Evolutionary conservation across 2,797 vertebrate species (phyloP).

Genomic region (Hybognathus amarus): DNA sequence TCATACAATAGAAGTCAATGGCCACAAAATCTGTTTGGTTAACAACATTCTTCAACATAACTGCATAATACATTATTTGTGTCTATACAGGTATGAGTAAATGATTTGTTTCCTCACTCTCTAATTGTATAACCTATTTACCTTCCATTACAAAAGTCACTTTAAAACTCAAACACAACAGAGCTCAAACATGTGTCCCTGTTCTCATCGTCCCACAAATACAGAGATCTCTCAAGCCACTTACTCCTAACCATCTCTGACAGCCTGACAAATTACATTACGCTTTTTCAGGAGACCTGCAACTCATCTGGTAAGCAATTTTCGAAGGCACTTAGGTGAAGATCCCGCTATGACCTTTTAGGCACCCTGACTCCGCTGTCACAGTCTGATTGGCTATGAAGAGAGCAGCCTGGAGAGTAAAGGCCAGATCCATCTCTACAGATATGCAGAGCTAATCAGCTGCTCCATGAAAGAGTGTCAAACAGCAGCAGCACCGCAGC

Average conservation of each 20-base stretch:
- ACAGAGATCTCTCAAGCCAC: constrained; percentile 2
- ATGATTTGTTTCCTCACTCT: neutral
- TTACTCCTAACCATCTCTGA: constrained; percentile 42
- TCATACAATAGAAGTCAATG: neutral
- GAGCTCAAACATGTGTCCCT: constrained; percentile 6
- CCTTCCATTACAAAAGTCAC: neutral
- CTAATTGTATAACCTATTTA: neutral
- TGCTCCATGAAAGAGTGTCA: constrained; percentile 6
- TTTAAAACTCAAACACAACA: constrained; percentile 20
- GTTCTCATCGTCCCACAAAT: neutral
- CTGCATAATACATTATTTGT: neutral
- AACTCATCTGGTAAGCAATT: constrained; percentile 50
- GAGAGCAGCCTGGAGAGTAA: constrained; percentile 37
- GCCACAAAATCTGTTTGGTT: neutral
- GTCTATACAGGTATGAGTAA: neutral
- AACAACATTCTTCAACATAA: neutral
- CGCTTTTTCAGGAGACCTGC: constrained; percentile 39
- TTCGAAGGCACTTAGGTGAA: constrained; percentile 47
- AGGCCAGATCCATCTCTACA: constrained; percentile 21
- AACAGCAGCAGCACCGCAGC: constrained; percentile 19
- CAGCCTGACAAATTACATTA: constrained; percentile 58
- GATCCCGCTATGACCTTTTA: constrained; percentile 32
- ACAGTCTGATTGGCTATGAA: constrained; percentile 3
- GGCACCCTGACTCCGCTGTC: constrained; percentile 21
- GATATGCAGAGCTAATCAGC: constrained; percentile 50